A percentile compares a stretch with the other conserved stretches of the same genome.
These are phyloP conservation scores for Macrocentrus cingulum DNA, from an alignment of 1,140 invertebrate species.

Conservation along the genomic window DNA sequence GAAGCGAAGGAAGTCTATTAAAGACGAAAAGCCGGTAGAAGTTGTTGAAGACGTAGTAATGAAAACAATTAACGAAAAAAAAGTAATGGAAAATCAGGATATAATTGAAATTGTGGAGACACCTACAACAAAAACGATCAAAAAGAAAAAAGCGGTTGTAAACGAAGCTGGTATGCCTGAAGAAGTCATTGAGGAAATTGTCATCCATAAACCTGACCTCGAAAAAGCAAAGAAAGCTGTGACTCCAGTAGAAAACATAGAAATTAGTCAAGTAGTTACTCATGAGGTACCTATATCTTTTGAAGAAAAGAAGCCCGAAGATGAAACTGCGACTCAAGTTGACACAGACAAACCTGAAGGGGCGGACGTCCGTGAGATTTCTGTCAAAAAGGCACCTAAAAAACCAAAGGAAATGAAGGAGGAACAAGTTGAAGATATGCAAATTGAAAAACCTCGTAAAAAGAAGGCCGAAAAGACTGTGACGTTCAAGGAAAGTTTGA, in stretches of 20 bases:
- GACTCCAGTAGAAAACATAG: constrained; percentile 19
- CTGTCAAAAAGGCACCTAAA: constrained; percentile 27
- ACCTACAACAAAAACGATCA: constrained; percentile 29
- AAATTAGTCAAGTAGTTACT: constrained; percentile 29
- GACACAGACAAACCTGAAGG: constrained; percentile 31
- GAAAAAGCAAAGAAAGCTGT: constrained; percentile 30
- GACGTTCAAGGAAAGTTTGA: constrained; percentile 7
- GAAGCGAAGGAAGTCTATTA: constrained; percentile 38
- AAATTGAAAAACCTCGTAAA: constrained; percentile 19
- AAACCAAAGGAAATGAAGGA: constrained; percentile 19
- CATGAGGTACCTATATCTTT: constrained; percentile 26
- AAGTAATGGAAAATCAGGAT: constrained; percentile 32
- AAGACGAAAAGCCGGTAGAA: constrained; percentile 28
- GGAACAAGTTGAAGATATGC: constrained; percentile 26
- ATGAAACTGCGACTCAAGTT: constrained; percentile 23
- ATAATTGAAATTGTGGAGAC: constrained; percentile 32
- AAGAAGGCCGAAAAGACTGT: constrained; percentile 23
- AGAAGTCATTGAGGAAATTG: constrained; percentile 31
- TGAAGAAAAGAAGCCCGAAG: constrained; percentile 23
- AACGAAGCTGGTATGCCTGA: constrained; percentile 32
- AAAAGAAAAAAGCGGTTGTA: constrained; percentile 32
- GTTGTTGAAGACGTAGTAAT: constrained; percentile 29
- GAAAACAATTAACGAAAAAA: constrained; percentile 28
- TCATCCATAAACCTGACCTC: constrained; percentile 27
- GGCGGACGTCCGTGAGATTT: constrained; percentile 29